phyloP scores from a whole-genome alignment of 2,888 invertebrate genomes.

The Tenthredo mesomela region DNA sequence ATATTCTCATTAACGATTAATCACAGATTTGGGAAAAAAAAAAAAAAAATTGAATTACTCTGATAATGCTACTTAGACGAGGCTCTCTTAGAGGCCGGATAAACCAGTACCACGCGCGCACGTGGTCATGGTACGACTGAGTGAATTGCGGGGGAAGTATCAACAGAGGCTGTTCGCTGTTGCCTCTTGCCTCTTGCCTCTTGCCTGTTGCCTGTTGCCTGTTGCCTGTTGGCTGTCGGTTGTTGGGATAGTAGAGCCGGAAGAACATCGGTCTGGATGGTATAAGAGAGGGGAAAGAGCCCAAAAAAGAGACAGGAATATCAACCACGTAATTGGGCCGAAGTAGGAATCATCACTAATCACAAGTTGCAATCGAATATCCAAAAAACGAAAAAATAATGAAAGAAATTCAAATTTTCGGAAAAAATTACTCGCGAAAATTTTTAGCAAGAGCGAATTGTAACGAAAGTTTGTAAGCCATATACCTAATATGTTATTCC shows the following conservation, averaged over 20 bases:
- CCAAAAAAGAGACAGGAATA: slow-evolving; percentile 30
- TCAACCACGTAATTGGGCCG: slow-evolving; percentile 7
- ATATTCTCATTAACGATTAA: background rate
- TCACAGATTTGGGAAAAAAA: slow-evolving; percentile 12
- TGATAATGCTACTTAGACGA: slow-evolving; percentile 19
- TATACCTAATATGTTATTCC: background rate
- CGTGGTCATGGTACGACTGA: slow-evolving; percentile 73
- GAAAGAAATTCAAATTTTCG: background rate
- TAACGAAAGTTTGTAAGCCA: background rate
- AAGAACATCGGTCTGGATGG: slow-evolving; percentile 38
- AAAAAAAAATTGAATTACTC: background rate
- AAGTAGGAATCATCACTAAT: slow-evolving; percentile 1
- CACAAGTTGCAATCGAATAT: background rate
- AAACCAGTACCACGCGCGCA: slow-evolving; percentile 68
- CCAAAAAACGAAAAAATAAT: background rate
- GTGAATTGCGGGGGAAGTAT: slow-evolving; percentile 71
- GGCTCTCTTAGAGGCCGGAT: slow-evolving; percentile 12
- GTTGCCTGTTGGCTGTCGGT: slow-evolving; percentile 63
- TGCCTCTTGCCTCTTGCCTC: slow-evolving; percentile 65
- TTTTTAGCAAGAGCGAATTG: background rate
- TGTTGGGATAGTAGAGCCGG: slow-evolving; percentile 52
- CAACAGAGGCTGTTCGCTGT: slow-evolving; percentile 67
- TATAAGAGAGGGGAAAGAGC: background rate
- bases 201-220: slow-evolving; percentile 59
- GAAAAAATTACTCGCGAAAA: background rate